Conservation (phyloP, 2,113 vertebrate genomes). For the Collichthys lucidus region DNA sequence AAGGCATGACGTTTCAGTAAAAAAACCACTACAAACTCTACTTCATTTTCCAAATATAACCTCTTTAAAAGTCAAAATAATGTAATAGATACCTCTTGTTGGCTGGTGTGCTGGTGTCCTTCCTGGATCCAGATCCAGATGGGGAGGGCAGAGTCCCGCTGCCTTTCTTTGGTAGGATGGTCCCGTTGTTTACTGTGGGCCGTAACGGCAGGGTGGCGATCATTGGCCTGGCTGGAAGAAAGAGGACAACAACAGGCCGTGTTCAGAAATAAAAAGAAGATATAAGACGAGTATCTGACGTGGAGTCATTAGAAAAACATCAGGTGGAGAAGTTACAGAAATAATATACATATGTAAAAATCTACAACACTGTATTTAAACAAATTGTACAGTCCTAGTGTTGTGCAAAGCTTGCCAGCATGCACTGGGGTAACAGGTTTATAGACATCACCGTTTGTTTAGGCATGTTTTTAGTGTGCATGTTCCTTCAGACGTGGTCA, state of each 20-base stretch:
- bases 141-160: constrained; percentile 91
- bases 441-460: not conserved
- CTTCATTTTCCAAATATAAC: not conserved
- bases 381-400: not conserved
- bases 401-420: not conserved
- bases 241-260: not conserved
- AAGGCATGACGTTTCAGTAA: not conserved
- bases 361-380: not conserved
- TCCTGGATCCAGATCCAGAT: constrained; percentile 90
- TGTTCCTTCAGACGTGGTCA: not conserved
- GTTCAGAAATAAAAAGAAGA: too few relatives aligned
- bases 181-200: constrained; percentile 93
- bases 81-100: constrained; percentile 85
- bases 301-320: not conserved
- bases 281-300: not conserved
- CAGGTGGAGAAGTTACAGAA: not conserved
- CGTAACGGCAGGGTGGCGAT: constrained; percentile 92
- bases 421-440: constrained; percentile 4
- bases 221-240: constrained; percentile 91
- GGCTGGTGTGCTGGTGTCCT: constrained; percentile 84
- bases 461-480: not conserved
- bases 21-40: not conserved
- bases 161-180: constrained; percentile 96
- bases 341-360: not conserved
- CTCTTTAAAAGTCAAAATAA: not conserved